Evolutionary conservation across 2,797 vertebrate species (phyloP).

Genomic region (Phrynocephalus guinanensis): DNA sequence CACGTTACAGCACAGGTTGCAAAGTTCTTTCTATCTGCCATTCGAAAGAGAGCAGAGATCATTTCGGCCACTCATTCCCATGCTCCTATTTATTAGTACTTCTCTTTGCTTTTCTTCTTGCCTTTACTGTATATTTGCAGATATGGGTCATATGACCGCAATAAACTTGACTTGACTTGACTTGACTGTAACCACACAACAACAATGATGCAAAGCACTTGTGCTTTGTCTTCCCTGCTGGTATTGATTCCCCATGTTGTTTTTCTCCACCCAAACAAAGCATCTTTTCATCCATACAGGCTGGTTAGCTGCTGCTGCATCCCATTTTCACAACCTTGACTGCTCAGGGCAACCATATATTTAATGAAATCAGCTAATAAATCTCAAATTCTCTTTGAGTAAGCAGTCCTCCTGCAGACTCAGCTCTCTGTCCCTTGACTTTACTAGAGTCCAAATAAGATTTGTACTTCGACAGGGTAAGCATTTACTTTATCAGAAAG

Average conservation of each 20-base stretch:
- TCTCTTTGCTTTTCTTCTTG: no score
- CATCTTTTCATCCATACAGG: slow-evolving; percentile 45
- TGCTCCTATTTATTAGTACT: no score
- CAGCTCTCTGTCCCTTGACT: slow-evolving; percentile 79
- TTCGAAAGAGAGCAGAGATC: no score
- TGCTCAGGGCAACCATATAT: slow-evolving; percentile 73
- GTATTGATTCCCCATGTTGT: slow-evolving; percentile 7
- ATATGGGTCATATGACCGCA: no score
- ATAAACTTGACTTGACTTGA: no score
- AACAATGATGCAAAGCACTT: background rate
- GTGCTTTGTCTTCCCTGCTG: background rate
- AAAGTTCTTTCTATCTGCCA: no score
- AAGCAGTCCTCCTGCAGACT: slow-evolving; percentile 81
- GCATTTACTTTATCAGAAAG: slow-evolving; percentile 83
- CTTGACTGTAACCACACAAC: no score
- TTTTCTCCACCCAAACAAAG: slow-evolving; percentile 13
- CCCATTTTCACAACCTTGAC: slow-evolving; percentile 74
- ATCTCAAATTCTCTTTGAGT: slow-evolving; percentile 76
- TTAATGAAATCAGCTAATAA: slow-evolving; percentile 86
- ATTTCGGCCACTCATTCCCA: no score
- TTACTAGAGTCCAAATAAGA: slow-evolving; percentile 82
- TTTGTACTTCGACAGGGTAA: slow-evolving; percentile 80
- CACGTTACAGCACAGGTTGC: no score
- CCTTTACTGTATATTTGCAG: no score
- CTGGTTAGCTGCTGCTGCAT: slow-evolving; percentile 66